A percentile compares a stretch with the other conserved stretches of the same genome.
phyloP scores from a whole-genome alignment of 2,888 invertebrate species.

The Philaethria dido region DNA sequence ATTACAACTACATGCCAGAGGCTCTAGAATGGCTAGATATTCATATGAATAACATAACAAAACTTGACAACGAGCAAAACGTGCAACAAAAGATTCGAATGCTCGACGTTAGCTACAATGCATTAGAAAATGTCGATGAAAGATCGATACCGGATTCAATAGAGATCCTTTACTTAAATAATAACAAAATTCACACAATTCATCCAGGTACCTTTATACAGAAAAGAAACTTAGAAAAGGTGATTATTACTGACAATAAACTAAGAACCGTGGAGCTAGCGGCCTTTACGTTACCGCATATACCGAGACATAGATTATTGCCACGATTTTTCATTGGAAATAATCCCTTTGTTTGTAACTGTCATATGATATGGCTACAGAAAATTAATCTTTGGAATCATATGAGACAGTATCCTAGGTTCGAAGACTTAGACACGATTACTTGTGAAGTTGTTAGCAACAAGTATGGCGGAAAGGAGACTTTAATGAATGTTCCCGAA shows the following conservation, averaged over 20 bases:
- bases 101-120: constrained; percentile 90
- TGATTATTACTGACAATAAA: constrained; percentile 90
- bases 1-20: constrained; percentile 90
- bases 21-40: constrained; percentile 92
- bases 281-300: constrained; percentile 87
- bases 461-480: constrained; percentile 85
- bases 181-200: constrained; percentile 89
- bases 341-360: constrained; percentile 94
- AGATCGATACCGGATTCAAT: constrained; percentile 89
- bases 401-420: constrained; percentile 89
- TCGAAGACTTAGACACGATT: constrained; percentile 90
- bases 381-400: constrained; percentile 90
- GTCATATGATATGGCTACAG: constrained; percentile 94
- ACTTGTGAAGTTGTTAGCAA: constrained; percentile 89
- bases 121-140: constrained; percentile 87
- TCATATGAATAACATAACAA: constrained; percentile 89
- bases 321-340: constrained; percentile 91
- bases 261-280: constrained; percentile 88
- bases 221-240: constrained; percentile 89
- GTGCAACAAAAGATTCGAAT: constrained; percentile 87
- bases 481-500: constrained; percentile 87
- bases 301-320: constrained; percentile 86
- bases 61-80: constrained; percentile 89
- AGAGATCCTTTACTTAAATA: constrained; percentile 89
- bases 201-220: constrained; percentile 88